Conservation (phyloP, 2,888 invertebrate genomes). For the Noctua pronuba region DNA sequence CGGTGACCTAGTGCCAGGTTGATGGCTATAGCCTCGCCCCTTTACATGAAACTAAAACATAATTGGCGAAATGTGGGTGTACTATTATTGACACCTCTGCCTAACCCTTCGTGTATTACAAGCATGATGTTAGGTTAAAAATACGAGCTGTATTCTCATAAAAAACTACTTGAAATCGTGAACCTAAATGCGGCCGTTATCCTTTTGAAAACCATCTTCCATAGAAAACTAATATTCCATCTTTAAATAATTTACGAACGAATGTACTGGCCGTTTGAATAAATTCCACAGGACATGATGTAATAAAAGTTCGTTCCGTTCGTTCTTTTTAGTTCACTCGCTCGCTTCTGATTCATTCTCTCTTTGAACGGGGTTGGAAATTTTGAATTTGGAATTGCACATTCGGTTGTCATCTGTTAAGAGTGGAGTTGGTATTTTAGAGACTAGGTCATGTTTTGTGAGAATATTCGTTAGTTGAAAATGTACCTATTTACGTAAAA, state of each 20-base stretch:
- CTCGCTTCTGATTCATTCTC: slow-evolving; percentile 38
- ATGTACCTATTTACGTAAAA: neutral
- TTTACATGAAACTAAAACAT: neutral
- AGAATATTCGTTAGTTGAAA: neutral
- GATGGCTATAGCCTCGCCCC: neutral
- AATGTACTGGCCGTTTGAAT: slow-evolving; percentile 16
- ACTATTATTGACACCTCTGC: neutral
- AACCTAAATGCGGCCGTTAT: neutral
- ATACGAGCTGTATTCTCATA: neutral
- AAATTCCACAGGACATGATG: slow-evolving; percentile 31
- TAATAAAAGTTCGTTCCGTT: slow-evolving; percentile 46
- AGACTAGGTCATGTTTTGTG: neutral
- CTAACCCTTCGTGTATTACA: neutral
- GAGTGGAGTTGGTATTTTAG: neutral
- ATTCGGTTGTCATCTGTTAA: slow-evolving; percentile 6
- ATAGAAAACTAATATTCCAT: slow-evolving; percentile 7
- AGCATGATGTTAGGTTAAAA: neutral
- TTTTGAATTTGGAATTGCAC: slow-evolving; percentile 34
- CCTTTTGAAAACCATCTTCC: neutral
- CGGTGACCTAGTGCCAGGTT: neutral
- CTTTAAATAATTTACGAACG: neutral
- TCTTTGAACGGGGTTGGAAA: slow-evolving; percentile 36
- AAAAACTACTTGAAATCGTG: neutral
- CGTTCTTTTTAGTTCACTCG: slow-evolving; percentile 38
- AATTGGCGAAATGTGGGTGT: neutral